Conservation (phyloP, 1,140 invertebrate genomes). For the Diuraphis noxia region DNA sequence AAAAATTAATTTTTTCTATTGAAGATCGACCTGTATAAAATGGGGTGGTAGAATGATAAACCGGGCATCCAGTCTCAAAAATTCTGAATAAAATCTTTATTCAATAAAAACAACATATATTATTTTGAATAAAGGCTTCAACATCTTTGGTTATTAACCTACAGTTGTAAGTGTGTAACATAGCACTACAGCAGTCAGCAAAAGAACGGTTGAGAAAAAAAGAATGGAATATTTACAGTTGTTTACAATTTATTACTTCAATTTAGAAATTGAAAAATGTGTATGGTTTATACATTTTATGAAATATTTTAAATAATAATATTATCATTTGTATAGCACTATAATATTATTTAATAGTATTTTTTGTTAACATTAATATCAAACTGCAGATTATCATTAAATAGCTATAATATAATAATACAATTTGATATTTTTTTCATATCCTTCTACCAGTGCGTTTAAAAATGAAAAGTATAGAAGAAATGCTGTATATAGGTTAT, state of each 20-base stretch:
- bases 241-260: too few species aligned
- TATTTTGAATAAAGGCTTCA: too few species aligned
- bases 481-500: not conserved
- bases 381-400: not conserved
- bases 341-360: not conserved
- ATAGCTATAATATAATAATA: not conserved
- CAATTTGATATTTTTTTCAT: not conserved
- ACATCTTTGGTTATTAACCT: too few species aligned
- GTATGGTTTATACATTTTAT: too few species aligned
- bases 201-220: too few species aligned
- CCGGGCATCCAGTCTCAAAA: not conserved
- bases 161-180: too few species aligned
- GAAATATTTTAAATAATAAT: too few species aligned
- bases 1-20: not conserved
- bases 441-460: not conserved
- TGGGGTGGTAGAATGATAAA: not conserved
- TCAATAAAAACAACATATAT: not conserved
- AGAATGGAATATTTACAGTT: too few species aligned
- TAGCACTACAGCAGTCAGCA: too few species aligned
- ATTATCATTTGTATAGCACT: too few species aligned
- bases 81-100: not conserved
- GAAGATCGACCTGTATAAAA: not conserved
- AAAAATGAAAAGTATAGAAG: not conserved
- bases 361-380: not conserved
- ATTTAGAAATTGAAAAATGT: too few species aligned